Conservation (phyloP, 2,113 vertebrate genomes). For the Salvelinus namaycush region DNA sequence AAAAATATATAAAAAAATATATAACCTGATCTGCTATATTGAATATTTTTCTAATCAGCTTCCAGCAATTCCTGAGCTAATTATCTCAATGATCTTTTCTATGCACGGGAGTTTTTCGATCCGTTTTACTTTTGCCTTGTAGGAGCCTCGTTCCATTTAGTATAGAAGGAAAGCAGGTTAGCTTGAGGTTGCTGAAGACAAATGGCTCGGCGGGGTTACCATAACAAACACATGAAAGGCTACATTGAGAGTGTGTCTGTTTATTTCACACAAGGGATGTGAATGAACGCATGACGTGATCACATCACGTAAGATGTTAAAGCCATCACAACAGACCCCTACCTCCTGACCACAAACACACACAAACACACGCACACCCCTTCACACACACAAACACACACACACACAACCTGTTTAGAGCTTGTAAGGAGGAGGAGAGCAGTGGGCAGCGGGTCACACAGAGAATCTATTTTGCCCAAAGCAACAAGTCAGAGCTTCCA, state of each 20-base stretch:
- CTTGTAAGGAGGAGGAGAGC: not conserved
- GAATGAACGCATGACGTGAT: slow-evolving; percentile 25
- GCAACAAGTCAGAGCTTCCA: not conserved
- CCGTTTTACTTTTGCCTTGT: slow-evolving; percentile 34
- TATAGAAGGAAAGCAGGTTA: slow-evolving; percentile 8
- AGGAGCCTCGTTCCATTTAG: slow-evolving; percentile 24
- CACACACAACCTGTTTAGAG: not conserved
- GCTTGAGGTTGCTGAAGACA: slow-evolving; percentile 35
- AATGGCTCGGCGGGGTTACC: slow-evolving; percentile 37
- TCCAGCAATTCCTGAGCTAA: slow-evolving; percentile 11
- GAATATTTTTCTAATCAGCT: slow-evolving; percentile 21
- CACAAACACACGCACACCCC: no score
- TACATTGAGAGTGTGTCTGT: slow-evolving; percentile 31
- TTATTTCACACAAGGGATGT: slow-evolving; percentile 17
- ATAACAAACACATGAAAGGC: slow-evolving; percentile 41
- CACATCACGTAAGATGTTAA: slow-evolving; percentile 34
- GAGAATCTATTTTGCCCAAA: not conserved
- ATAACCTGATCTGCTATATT: no score
- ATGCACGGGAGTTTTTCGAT: slow-evolving; percentile 49
- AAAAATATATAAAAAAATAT: not conserved
- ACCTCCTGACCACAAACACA: no score
- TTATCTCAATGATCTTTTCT: slow-evolving; percentile 48
- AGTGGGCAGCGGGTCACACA: not conserved
- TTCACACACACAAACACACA: not conserved
- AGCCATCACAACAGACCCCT: slow-evolving; percentile 32